Conservation (phyloP, 1,140 invertebrate genomes). For the Drosophila quadrilineata region DNA sequence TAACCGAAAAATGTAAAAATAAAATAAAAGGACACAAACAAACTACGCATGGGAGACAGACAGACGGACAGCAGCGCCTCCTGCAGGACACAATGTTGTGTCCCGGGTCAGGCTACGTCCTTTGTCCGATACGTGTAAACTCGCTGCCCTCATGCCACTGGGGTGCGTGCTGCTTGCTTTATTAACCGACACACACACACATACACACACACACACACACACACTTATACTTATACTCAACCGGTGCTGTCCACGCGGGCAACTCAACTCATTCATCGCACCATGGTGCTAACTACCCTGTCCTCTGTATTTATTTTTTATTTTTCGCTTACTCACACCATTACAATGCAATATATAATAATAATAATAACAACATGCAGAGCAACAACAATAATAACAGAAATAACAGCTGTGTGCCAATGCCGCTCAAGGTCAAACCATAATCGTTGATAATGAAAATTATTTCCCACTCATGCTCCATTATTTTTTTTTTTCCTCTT, state of each 20-base stretch:
- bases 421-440: slow-evolving; percentile 77
- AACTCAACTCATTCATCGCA: slow-evolving; percentile 30
- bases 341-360: slow-evolving; percentile 52
- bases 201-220: slow-evolving; percentile 25
- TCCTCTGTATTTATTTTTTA: slow-evolving; percentile 22
- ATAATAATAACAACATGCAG: slow-evolving; percentile 32
- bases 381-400: slow-evolving; percentile 7
- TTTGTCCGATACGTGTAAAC: slow-evolving; percentile 37
- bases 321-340: slow-evolving; percentile 59
- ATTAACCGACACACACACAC: slow-evolving; percentile 56
- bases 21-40: slow-evolving; percentile 58
- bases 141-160: slow-evolving; percentile 74
- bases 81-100: slow-evolving; percentile 56
- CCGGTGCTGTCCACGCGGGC: not conserved
- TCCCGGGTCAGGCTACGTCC: not conserved
- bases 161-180: slow-evolving; percentile 68
- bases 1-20: slow-evolving; percentile 57
- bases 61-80: not conserved
- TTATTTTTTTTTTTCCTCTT: slow-evolving; percentile 17
- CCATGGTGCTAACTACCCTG: slow-evolving; percentile 25
- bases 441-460: slow-evolving; percentile 81
- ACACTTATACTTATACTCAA: slow-evolving; percentile 19
- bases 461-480: slow-evolving; percentile 48
- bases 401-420: slow-evolving; percentile 51
- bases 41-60: slow-evolving; percentile 16